Evolutionary conservation across 2,888 invertebrate genomes (phyloP).

Genomic region (Bombylius major): DNA sequence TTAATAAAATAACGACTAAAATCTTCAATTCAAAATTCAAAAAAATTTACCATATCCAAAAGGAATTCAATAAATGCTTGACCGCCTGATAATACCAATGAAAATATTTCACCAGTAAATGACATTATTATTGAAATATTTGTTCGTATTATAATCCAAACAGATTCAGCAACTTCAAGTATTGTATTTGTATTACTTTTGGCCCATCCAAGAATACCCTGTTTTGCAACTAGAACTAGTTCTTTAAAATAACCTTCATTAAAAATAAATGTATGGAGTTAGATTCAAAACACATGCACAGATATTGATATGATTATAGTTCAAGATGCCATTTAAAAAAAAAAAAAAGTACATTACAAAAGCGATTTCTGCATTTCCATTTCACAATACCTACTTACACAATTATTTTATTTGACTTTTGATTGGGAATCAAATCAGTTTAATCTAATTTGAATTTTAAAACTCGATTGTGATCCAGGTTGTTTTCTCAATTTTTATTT

Average conservation of each 20-base stretch:
- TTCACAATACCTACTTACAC: no score
- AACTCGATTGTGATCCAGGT: no score
- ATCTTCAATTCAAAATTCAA: conserved; percentile 6
- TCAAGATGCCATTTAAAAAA: not conserved
- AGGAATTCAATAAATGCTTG: conserved; percentile 81
- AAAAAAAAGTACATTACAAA: no score
- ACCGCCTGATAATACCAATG: conserved; percentile 76
- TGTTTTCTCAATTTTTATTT: no score
- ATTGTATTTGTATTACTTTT: conserved; percentile 84
- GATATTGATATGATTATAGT: not conserved
- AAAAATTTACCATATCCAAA: conserved; percentile 56
- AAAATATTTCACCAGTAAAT: conserved; percentile 74
- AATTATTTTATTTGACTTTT: no score
- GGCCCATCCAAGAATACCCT: conserved; percentile 64
- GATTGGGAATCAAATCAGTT: no score
- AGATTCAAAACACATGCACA: not conserved
- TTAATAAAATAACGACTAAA: not conserved
- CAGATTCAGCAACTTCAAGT: conserved; percentile 69
- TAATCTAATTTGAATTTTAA: no score
- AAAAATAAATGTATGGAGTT: conserved; percentile 20
- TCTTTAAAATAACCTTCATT: conserved; percentile 38
- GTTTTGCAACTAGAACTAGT: conserved; percentile 37
- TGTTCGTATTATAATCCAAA: conserved; percentile 85
- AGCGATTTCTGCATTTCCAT: not conserved
- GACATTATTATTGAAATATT: conserved; percentile 79